phyloP scores from a whole-genome alignment of 2,113 vertebrate genomes.

The sheep (Ovis aries) region DNA sequence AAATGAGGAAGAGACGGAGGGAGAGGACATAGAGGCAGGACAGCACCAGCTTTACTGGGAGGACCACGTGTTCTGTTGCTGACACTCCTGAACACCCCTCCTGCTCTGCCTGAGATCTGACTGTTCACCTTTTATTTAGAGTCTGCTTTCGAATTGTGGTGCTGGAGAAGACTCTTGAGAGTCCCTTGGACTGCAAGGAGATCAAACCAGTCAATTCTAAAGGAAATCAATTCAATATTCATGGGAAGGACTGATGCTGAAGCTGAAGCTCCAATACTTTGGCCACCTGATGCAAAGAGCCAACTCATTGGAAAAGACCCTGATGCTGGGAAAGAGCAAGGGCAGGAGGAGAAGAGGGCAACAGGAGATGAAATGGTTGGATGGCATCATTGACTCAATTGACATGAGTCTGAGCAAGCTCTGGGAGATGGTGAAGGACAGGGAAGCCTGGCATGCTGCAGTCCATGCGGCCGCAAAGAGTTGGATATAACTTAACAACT shows the following conservation, averaged over 20 bases:
- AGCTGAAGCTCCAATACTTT: neutral
- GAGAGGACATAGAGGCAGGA: neutral
- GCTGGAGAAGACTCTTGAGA: neutral
- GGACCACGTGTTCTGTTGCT: neutral
- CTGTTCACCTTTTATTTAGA: neutral
- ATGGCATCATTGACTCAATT: neutral
- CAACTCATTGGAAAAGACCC: neutral
- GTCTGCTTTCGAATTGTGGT: neutral
- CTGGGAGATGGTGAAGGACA: neutral
- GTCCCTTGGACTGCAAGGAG: neutral
- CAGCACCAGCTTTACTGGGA: rapidly evolving
- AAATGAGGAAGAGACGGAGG: neutral
- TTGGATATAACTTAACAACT: neutral
- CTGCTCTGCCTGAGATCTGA: neutral
- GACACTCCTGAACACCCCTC: too few species aligned
- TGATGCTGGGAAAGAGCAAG: neutral
- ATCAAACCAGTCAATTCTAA: neutral
- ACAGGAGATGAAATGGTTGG: neutral
- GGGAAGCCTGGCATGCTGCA: neutral
- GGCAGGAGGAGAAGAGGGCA: neutral
- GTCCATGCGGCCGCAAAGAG: neutral
- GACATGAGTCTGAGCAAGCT: neutral
- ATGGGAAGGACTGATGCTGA: neutral
- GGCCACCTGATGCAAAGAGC: neutral
- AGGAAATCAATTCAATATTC: neutral